Base-by-base conservation (phyloP, 2,113 vertebrate species). In the Gila orcuttii region DNA sequence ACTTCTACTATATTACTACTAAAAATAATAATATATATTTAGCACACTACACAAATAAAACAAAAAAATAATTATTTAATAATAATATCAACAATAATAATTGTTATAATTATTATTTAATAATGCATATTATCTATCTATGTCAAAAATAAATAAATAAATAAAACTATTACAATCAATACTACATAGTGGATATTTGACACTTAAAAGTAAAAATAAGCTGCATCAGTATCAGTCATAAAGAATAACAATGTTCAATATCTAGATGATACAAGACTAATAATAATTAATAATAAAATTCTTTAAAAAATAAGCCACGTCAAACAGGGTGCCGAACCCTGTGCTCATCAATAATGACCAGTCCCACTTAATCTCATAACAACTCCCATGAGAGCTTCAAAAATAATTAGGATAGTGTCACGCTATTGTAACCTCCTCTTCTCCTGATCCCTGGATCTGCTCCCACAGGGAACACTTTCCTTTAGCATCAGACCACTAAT, bases 401-500 rank as follows among this genome's bases (percentile, higher is more conserved):
- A 59, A 83, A 57, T 39, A 31, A 73, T 83, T 73, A 82, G 28
- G n/a, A 6, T 28, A 82, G 19, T 52, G 42, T 82, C 42, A 55
- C 6, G 28, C 50, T 73, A 42, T 59, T 19, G 33, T 57, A 74
- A 73, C 50, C 3, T 19, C 68, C 80, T 33, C 42, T 82, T 69
- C 59, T 33, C 66, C 42, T 47, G 19, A 73, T 79, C 52, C 52
- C 25, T 11, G 28, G 7, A 25, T 82, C 55, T n/a, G 59, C 52
- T 75, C 52, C 39, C 64, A 71, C 57, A 23, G 78, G 52, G 45
- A 17, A 17, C 23, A 57, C 50, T 85, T 81, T 42, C 55, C 59
- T 82, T 45, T 45, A 76, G 1, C 6, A 68, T 57, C 77, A 55
- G 69, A 69, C 78, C 59, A 69, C 84, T 81, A 81, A 64, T 75